Evolutionary conservation across 92 coral and sea anemone species (phyloP).

Genomic region (Umimayanthus chanpuru): DNA sequence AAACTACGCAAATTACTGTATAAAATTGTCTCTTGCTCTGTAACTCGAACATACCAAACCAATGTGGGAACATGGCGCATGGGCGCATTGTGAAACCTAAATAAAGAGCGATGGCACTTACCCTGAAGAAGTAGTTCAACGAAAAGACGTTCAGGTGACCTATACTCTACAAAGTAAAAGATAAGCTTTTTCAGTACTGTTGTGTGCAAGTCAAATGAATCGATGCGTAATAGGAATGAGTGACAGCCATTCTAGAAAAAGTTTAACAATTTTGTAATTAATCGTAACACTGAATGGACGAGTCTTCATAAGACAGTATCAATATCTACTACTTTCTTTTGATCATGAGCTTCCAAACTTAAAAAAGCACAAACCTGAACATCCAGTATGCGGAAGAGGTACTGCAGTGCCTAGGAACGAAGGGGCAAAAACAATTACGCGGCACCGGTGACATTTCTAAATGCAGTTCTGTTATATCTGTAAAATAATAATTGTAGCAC

Average conservation of each 20-base stretch:
- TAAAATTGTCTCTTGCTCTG: too few species aligned
- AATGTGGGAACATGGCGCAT: too few species aligned
- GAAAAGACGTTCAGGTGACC: slow-evolving; percentile 90
- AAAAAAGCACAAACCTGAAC: slow-evolving; percentile 71
- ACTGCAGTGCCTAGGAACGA: slow-evolving; percentile 81
- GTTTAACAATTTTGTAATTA: too few species aligned
- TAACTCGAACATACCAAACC: too few species aligned
- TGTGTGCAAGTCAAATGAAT: too few species aligned
- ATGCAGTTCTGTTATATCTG: background rate
- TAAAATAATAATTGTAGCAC: background rate
- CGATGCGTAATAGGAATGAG: too few species aligned
- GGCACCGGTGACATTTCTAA: background rate
- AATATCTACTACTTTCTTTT: background rate
- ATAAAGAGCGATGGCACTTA: slow-evolving; percentile 44
- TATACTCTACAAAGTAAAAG: slow-evolving; percentile 64
- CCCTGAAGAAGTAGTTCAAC: slow-evolving; percentile 95
- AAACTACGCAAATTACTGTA: too few species aligned
- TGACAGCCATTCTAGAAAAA: too few species aligned
- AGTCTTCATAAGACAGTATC: background rate
- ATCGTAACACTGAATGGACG: too few species aligned
- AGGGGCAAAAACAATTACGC: background rate
- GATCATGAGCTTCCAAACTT: too few species aligned
- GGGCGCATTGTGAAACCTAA: background rate
- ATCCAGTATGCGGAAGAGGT: slow-evolving; percentile 91
- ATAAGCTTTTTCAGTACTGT: background rate